Base-by-base conservation (phyloP, 2,888 invertebrate species). In the Acanthosepion pharaonis region DNA sequence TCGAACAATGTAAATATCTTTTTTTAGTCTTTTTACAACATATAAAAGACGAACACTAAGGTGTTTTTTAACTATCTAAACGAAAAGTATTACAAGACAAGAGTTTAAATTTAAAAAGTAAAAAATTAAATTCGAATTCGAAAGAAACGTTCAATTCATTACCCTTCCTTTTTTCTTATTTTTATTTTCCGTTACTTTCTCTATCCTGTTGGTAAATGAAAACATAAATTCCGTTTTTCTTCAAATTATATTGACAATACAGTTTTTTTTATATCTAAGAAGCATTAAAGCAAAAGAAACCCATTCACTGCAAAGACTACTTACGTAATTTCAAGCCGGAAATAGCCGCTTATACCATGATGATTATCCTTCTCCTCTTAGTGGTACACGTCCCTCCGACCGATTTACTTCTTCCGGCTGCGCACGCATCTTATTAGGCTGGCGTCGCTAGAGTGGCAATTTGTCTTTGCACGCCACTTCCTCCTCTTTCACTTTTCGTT, bases 371-470 rank as follows among this genome's bases (percentile, higher is more conserved):
- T 33, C 78, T 78, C n/a, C 18, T 78, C 78, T n/a, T 18, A n/a
- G 15, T 78, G 78, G 33, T 15, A 78, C 78, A 78, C 78, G 78
- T 78, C 78, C 78, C 33, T 33, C 15, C 78, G 78, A 78, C 78
- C 78, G 78, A 78, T 78, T 78, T 78, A 78, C 78, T 78, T n/a
- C 78, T 78, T 78, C 78, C 78, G 95, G 33, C 93, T 93, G 49
- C 59, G 53, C 42, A 51, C 78, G 78, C 78, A 78, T 78, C 78
- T 78, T 78, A 78, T 78, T 78, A 78, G 78, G 78, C 78, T 94
- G 78, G n/a, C 92, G 49, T 91, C 92, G 42, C 53, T 94, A 28
- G 5, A 92, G 9, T 94, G 78, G 64, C 78, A 42, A 49, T 20
- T 28, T 33, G 42, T 28, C 2, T n/a, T 28, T 9, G 25, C 42